Conservation (phyloP, 2,888 invertebrate genomes). For the Clepsis dumicolana region DNA sequence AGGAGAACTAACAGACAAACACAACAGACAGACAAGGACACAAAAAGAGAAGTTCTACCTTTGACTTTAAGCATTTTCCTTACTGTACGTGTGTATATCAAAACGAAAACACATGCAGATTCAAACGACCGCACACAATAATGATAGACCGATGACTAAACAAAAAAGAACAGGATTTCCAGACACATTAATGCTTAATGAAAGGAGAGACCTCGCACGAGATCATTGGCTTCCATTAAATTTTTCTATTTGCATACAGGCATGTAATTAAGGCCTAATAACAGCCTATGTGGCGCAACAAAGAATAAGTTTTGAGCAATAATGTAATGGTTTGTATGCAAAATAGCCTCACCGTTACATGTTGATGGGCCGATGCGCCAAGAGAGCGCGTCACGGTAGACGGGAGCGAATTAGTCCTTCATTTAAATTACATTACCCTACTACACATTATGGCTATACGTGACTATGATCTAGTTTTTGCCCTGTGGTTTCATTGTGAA, state of each 20-base stretch:
- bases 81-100: not conserved
- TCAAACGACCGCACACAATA: constrained; percentile 31
- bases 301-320: constrained; percentile 86
- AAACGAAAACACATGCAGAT: constrained; percentile 29
- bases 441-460: constrained; percentile 70
- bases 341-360: constrained; percentile 84
- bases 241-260: constrained; percentile 83
- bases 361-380: constrained; percentile 81
- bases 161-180: constrained; percentile 42
- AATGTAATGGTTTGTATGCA: constrained; percentile 86
- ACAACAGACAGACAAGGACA: no score
- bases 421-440: constrained; percentile 82
- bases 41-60: not conserved
- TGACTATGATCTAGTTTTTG: constrained; percentile 68
- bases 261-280: constrained; percentile 84
- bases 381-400: constrained; percentile 82
- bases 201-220: constrained; percentile 67
- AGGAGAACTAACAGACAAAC: not conserved
- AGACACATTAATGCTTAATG: constrained; percentile 67
- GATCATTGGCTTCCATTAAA: constrained; percentile 78
- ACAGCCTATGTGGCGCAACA: constrained; percentile 83
- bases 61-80: not conserved
- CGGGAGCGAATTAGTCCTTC: constrained; percentile 82
- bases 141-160: constrained; percentile 31
- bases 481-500: constrained; percentile 60